phyloP scores from a whole-genome alignment of 1,140 invertebrate species.

The Megalopta genalis region DNA sequence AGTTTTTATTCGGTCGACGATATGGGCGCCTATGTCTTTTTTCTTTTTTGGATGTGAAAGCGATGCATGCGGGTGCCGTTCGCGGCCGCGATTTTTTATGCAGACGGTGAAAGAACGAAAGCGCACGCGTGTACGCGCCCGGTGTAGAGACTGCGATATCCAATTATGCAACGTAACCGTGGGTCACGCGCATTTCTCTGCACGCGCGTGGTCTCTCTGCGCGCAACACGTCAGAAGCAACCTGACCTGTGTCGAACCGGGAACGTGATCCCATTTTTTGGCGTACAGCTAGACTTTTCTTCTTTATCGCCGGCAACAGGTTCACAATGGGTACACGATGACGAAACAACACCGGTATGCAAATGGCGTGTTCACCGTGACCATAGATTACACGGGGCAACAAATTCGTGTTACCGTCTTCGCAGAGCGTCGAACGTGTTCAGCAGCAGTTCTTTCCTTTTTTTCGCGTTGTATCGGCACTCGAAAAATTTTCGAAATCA shows the following conservation, averaged over 20 bases:
- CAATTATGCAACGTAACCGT: conserved; percentile 30
- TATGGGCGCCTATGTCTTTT: conserved; percentile 32
- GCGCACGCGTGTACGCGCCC: not conserved
- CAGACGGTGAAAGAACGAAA: conserved; percentile 35
- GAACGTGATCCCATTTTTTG: not conserved
- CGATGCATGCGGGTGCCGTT: conserved; percentile 42
- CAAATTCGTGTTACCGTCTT: too few relatives aligned
- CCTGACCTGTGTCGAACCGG: not conserved
- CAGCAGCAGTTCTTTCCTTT: too few relatives aligned
- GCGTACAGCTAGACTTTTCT: not conserved
- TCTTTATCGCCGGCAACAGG: not conserved
- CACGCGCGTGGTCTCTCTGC: too few relatives aligned
- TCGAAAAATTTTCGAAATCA: too few relatives aligned
- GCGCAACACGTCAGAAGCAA: not conserved
- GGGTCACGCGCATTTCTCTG: not conserved
- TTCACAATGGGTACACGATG: not conserved
- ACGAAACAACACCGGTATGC: conserved; percentile 13
- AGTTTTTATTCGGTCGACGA: conserved; percentile 29
- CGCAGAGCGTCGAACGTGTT: too few relatives aligned
- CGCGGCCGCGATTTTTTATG: conserved; percentile 34
- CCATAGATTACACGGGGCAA: not conserved
- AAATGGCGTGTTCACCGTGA: not conserved
- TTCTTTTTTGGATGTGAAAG: conserved; percentile 40
- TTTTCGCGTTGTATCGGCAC: too few relatives aligned
- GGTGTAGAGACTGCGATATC: conserved; percentile 20